Evolutionary conservation across 2,888 invertebrate genomes (phyloP), one percentile per base, ranked within the genome.

Genomic region (Folsomia manolachei): DNA sequence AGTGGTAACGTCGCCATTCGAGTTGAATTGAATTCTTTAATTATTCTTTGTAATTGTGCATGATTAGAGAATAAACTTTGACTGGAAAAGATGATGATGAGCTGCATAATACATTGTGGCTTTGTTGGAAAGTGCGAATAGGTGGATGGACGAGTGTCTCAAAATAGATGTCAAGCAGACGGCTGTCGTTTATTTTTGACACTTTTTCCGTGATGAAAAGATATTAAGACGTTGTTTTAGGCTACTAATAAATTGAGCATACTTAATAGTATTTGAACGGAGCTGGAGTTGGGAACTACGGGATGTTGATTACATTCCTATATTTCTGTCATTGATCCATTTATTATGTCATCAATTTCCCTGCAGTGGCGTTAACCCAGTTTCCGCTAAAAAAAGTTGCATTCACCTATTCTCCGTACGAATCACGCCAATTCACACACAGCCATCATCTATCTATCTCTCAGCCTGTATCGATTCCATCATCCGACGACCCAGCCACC

Each of bases 331-430:
- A 63, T 70, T 74, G 62, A 78, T 75, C 69, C 68, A 75, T 75
- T 78, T 78, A 78, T 79, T 78, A 79, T 79, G 79, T 76, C 75
- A 75, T 78, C 77, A 80, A 79, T 78, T 78, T 62, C 72, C 65
- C 66, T 7, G 53, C 7, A 27, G 72, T 70, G 69, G 72, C 61
- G 72, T 74, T 77, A 78, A 77, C 75, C 75, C 70, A 78, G 71
- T 75, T 78, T 72, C 65, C 69, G 71, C 63, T n/a, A n/a, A n/a
- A n/a, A 51, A 66, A 51, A 23, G 7, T 39, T 14, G 39, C 4
- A 14, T 39, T 14, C 7, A 39, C 39, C 39, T n/a, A n/a, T n/a
- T n/a, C n/a, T n/a, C n/a, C n/a, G n/a, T n/a, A 39, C 39, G 4
- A 39, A 39, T 39, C 39, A 39, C 39, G 14, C 39, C 39, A 39